Percentiles rank a stretch among this genome's conserved stretches.
phyloP scores from a whole-genome alignment of 2,113 vertebrate genomes.

The Typhlomys cinereus region DNA sequence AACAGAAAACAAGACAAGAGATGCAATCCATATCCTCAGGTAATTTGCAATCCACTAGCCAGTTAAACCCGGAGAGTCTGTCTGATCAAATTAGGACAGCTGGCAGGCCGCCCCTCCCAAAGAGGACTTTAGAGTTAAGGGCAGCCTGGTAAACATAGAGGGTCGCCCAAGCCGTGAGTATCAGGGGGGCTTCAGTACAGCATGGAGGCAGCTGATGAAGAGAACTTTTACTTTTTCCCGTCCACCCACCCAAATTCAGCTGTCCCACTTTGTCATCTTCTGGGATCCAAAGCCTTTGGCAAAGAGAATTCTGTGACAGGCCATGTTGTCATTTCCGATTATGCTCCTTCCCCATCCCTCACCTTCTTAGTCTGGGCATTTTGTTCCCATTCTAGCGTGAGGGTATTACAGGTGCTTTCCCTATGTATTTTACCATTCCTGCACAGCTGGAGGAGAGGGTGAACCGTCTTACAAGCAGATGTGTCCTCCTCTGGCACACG shows the following conservation, averaged over 20 bases:
- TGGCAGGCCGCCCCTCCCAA: background rate
- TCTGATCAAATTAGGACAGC: slow-evolving; percentile 1
- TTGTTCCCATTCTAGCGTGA: background rate
- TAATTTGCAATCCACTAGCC: slow-evolving; percentile 36
- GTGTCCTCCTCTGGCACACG: background rate
- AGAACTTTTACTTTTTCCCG: background rate
- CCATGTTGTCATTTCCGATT: background rate
- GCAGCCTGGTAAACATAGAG: background rate
- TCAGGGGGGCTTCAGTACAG: background rate
- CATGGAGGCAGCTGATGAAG: background rate
- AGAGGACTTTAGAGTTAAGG: background rate
- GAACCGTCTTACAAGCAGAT: background rate
- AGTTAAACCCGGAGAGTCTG: slow-evolving; percentile 14
- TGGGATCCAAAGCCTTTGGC: background rate
- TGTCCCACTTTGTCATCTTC: background rate
- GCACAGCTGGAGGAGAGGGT: background rate
- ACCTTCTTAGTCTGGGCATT: background rate
- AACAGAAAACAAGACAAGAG: background rate
- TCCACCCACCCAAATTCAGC: background rate
- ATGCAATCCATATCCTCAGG: background rate
- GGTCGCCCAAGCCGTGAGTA: background rate
- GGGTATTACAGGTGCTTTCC: background rate
- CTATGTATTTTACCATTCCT: background rate
- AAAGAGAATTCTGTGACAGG: background rate
- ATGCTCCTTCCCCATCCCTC: background rate